These are phyloP conservation scores for Ischnus inquisitorius DNA, from an alignment of 2,888 invertebrate species.

Conservation along the genomic window DNA sequence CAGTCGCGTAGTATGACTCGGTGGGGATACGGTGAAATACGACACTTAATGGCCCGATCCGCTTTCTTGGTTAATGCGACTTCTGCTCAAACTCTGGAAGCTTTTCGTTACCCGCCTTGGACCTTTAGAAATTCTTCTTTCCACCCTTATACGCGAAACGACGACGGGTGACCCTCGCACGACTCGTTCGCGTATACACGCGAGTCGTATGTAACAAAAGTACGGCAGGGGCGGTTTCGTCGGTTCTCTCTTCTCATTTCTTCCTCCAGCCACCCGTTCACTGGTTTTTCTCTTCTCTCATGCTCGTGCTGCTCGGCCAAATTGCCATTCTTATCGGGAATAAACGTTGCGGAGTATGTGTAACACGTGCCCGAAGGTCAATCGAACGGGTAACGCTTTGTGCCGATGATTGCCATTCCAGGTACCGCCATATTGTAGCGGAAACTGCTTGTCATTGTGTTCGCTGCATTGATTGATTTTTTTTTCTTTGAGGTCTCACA, in stretches of 20 bases:
- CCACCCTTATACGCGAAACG: constrained; percentile 31
- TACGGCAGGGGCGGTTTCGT: not conserved
- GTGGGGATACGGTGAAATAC: constrained; percentile 72
- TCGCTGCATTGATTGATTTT: too few relatives aligned
- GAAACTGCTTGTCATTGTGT: too few relatives aligned
- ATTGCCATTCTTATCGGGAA: constrained; percentile 75
- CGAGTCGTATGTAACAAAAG: constrained; percentile 39
- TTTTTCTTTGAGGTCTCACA: too few relatives aligned
- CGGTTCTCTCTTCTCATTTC: not conserved
- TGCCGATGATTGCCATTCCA: constrained; percentile 9
- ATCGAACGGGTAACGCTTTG: not conserved
- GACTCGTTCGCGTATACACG: constrained; percentile 17
- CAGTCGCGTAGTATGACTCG: constrained; percentile 40
- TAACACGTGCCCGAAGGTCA: not conserved
- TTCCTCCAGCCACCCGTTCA: not conserved
- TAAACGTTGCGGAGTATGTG: constrained; percentile 69
- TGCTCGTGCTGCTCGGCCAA: constrained; percentile 67
- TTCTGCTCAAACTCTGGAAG: constrained; percentile 10
- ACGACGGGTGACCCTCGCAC: constrained; percentile 3
- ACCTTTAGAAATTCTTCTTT: constrained; percentile 34
- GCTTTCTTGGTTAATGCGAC: constrained; percentile 67
- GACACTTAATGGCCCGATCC: constrained; percentile 78
- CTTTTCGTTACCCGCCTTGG: constrained; percentile 14
- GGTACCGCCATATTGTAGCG: too few relatives aligned
- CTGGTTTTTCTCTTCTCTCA: constrained; percentile 31